Evolutionary conservation across 2,888 invertebrate genomes (phyloP), one percentile per base, ranked within the genome.

Genomic region (Zaprionus lineosus): DNA sequence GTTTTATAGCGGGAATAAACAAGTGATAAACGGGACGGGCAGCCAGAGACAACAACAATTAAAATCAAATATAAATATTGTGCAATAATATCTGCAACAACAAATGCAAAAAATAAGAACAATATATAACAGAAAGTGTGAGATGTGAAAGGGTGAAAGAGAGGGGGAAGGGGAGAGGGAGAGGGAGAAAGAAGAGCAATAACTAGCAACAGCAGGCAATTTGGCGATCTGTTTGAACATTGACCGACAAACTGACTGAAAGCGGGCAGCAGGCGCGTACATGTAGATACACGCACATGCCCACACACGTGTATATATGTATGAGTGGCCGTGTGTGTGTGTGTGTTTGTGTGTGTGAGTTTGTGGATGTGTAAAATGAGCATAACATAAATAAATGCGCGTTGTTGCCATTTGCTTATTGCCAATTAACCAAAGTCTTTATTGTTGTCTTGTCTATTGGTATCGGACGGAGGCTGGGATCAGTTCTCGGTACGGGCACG

Each of bases 331-430:
- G n/a, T 43, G 19, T 44, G 18, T 58, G 26, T 36, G 9, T 14
- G 12, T 44, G 15, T 53, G 33, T 33, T 11, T 31, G 21, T 46
- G 41, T 51, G 26, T 39, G 61, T n/a, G n/a, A n/a, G n/a, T n/a
- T n/a, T n/a, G n/a, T n/a, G n/a, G n/a, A n/a, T n/a, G n/a, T n/a
- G 48, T 12, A 21, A 60, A 60, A 61, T 57, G 55, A 69, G 65
- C 81, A 83, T 74, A 82, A 78, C 59, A 82, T 71, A 78, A 76
- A 82, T 82, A 78, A 76, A 77, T 82, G 59, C 73, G 52, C 58
- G 58, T 71, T 83, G 74, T 77, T 78, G 79, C 85, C 83, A 82
- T 78, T 78, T 75, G 85, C 81, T 73, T 84, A 82, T 84, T 81
- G 83, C 79, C 85, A 84, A 81, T 84, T 81, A 81, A 78, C 65